Percentiles rank a stretch among this genome's conserved stretches.
phyloP scores from a whole-genome alignment of 1,140 invertebrate species.

The Drosophila eugracilis region DNA sequence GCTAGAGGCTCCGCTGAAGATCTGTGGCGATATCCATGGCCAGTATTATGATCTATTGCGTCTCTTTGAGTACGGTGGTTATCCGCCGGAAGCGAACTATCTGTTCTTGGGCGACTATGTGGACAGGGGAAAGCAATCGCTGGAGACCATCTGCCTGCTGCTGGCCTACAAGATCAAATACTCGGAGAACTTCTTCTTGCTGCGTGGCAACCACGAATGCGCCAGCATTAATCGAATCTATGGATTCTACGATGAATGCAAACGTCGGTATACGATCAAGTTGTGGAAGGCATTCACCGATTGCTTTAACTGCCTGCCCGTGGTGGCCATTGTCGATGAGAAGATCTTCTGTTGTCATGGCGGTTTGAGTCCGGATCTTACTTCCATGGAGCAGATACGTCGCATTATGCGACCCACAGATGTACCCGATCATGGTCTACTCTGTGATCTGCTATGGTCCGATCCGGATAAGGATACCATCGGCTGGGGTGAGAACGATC shows the following conservation, averaged over 20 bases:
- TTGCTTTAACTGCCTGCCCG: slow-evolving; percentile 98
- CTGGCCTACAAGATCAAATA: slow-evolving; percentile 95
- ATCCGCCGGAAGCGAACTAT: slow-evolving; percentile 99
- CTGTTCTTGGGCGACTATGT: slow-evolving; percentile 95
- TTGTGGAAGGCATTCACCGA: slow-evolving; percentile 99
- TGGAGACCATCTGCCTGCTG: slow-evolving; percentile 93
- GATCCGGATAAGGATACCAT: slow-evolving; percentile 96
- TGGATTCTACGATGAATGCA: slow-evolving; percentile 97
- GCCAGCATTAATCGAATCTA: slow-evolving; percentile 97
- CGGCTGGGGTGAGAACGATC: slow-evolving; percentile 97
- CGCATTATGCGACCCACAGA: slow-evolving; percentile 96
- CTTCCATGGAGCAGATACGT: slow-evolving; percentile 95
- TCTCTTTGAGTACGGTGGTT: slow-evolving; percentile 99
- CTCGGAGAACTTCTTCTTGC: slow-evolving; percentile 85
- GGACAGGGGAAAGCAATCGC: slow-evolving; percentile 4
- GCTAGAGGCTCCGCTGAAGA: slow-evolving; percentile 98
- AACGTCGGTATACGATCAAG: slow-evolving; percentile 97
- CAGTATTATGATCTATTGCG: slow-evolving; percentile 99
- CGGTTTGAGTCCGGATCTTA: slow-evolving; percentile 93
- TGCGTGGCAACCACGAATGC: slow-evolving; percentile 93
- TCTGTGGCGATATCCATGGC: slow-evolving; percentile 99
- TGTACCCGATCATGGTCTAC: slow-evolving; percentile 95
- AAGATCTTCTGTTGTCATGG: slow-evolving; percentile 99
- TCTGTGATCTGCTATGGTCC: slow-evolving; percentile 98
- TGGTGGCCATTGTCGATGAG: slow-evolving; percentile 97